A percentile compares a stretch with the other conserved stretches of the same genome.
These are phyloP conservation scores for Drosophila sordidula DNA, from an alignment of 2,888 invertebrate genomes.

Conservation along the genomic window DNA sequence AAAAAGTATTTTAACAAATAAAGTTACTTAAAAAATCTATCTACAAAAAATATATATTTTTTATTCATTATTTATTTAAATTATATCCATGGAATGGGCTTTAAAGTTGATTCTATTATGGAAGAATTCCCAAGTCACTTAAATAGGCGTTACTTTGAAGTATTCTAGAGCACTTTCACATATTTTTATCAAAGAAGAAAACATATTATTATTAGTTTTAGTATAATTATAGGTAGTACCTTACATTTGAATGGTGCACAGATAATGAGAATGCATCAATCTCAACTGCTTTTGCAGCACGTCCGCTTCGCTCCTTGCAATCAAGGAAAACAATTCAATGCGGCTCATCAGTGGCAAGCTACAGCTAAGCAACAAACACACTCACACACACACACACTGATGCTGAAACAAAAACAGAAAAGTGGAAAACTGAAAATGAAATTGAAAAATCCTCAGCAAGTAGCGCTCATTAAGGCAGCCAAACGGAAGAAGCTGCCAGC, in stretches of 20 bases:
- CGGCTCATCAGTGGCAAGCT: conserved; percentile 27
- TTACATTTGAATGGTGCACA: not conserved
- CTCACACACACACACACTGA: not conserved
- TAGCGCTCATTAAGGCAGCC: conserved; percentile 61
- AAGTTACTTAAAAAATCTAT: too few relatives aligned
- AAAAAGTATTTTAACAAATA: too few relatives aligned
- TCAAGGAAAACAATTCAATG: conserved; percentile 15
- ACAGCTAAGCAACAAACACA: conserved; percentile 9
- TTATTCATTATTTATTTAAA: too few relatives aligned
- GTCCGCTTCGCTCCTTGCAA: conserved; percentile 11
- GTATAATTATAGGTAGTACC: too few relatives aligned
- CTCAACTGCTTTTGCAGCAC: conserved; percentile 5
- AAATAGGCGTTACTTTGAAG: too few relatives aligned
- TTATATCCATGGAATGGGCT: too few relatives aligned
- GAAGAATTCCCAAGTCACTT: too few relatives aligned
- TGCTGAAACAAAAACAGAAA: conserved; percentile 10
- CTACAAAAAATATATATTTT: too few relatives aligned
- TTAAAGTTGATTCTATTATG: too few relatives aligned
- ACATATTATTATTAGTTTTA: too few relatives aligned
- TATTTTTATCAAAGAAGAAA: too few relatives aligned
- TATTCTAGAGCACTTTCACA: too few relatives aligned
- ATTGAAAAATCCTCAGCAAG: conserved; percentile 38
- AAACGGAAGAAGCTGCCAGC: conserved; percentile 38
- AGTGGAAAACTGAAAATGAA: conserved; percentile 4
- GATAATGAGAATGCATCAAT: conserved; percentile 7